Percentiles rank a stretch among this genome's conserved stretches.
phyloP scores from a whole-genome alignment of 2,113 vertebrate species.

The Ictidomys tridecemlineatus region DNA sequence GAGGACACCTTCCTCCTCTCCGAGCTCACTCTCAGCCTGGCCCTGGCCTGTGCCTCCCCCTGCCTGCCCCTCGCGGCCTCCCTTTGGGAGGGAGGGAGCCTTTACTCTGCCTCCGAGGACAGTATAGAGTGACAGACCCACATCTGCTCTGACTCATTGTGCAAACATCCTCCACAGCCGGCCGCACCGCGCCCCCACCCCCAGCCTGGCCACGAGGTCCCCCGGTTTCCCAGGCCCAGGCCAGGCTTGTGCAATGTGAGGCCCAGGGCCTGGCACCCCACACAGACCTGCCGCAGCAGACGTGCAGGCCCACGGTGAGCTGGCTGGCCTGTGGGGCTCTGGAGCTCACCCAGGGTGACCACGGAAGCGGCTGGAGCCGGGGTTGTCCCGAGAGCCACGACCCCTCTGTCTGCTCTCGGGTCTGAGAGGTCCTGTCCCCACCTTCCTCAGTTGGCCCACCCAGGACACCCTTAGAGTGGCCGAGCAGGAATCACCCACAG shows the following conservation, averaged over 20 bases:
- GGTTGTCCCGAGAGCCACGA: background rate
- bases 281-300: rapidly evolving
- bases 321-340: background rate
- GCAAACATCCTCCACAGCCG: background rate
- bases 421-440: rapidly evolving
- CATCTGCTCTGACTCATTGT: conserved; percentile 70
- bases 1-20: background rate
- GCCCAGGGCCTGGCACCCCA: background rate
- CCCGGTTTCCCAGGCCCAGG: background rate
- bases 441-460: rapidly evolving
- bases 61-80: background rate
- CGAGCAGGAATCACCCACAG: too few relatives aligned
- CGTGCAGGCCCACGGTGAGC: rapidly evolving
- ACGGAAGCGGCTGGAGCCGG: background rate
- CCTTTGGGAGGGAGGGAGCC: background rate
- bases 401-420: background rate
- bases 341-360: rapidly evolving
- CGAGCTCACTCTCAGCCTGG: background rate
- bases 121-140: background rate
- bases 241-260: background rate
- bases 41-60: background rate
- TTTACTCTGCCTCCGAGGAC: background rate
- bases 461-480: background rate
- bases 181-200: background rate
- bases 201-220: background rate